Evolutionary conservation across 2,113 vertebrate species (phyloP).

Genomic region (Leucosticte australis): DNA sequence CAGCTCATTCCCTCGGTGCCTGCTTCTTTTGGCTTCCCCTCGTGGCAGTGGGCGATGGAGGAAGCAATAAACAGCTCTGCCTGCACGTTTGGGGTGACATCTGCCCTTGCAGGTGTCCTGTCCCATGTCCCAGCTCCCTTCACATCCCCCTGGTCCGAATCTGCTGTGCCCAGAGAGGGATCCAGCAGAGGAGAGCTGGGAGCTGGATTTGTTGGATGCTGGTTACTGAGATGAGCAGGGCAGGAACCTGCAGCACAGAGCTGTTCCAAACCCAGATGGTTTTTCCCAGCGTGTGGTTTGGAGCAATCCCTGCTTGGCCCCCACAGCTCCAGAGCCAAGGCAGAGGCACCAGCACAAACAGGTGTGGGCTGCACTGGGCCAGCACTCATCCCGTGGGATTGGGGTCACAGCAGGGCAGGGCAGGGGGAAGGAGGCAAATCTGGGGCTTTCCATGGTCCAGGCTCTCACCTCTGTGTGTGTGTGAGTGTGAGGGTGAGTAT

Average conservation of each 20-base stretch:
- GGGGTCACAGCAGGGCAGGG: neutral
- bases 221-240: neutral
- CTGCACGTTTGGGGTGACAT: neutral
- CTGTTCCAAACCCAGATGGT: neutral
- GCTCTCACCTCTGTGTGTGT: neutral
- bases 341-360: constrained; percentile 26
- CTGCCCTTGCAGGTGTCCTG: neutral
- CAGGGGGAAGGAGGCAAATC: neutral
- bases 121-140: neutral
- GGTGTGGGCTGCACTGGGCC: constrained; percentile 12
- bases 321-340: neutral
- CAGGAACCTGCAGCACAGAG: neutral
- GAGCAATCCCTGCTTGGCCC: neutral
- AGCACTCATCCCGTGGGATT: neutral
- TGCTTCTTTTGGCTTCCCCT: neutral
- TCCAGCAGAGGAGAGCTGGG: neutral
- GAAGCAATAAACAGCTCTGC: neutral
- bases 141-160: neutral
- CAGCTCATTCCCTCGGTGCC: neutral
- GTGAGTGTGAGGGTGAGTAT: neutral
- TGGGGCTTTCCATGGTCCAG: neutral
- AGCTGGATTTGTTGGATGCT: accelerated
- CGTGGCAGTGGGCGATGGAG: neutral
- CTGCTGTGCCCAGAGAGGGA: neutral
- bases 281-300: neutral